Evolutionary conservation across 1,140 invertebrate genomes (phyloP).

Genomic region (Lepeophtheirus salmonis): DNA sequence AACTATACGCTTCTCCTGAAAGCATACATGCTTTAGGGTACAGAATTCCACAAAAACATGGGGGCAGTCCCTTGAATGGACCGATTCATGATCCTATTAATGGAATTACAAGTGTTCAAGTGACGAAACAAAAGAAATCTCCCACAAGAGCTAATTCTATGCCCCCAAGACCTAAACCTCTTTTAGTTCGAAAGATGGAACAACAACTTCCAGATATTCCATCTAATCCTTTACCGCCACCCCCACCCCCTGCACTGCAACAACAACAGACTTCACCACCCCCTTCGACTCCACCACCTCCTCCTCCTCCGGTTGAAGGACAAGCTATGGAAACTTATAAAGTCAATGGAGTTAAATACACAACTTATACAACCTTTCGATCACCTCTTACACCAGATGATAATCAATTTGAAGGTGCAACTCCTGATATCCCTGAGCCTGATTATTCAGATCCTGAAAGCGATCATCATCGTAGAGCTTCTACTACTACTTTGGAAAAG

Average conservation of each 20-base stretch:
- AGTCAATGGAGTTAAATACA: constrained; percentile 16
- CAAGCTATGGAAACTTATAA: constrained; percentile 4
- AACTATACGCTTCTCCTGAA: constrained; percentile 66
- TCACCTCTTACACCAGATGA: constrained; percentile 17
- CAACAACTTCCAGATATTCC: no score
- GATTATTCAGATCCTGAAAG: constrained; percentile 43
- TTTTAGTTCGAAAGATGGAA: constrained; percentile 1
- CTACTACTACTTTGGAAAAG: constrained; percentile 10
- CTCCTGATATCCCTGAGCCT: constrained; percentile 63
- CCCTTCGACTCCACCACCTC: background rate
- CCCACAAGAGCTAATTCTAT: constrained; percentile 15
- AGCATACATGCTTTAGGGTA: constrained; percentile 61
- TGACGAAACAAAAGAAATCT: background rate
- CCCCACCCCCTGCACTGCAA: no score
- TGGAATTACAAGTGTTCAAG: background rate
- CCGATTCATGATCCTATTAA: background rate
- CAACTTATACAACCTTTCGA: constrained; percentile 17
- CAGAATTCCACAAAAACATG: constrained; percentile 18
- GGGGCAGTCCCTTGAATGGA: background rate
- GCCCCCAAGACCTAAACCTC: constrained; percentile 10
- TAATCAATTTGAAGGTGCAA: background rate
- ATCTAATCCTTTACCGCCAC: no score
- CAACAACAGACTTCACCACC: no score
- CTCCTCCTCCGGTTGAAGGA: background rate
- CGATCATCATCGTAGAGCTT: constrained; percentile 22